These are phyloP conservation scores for Drosophila obscura DNA, from an alignment of 1,140 invertebrate species.

Conservation along the genomic window DNA sequence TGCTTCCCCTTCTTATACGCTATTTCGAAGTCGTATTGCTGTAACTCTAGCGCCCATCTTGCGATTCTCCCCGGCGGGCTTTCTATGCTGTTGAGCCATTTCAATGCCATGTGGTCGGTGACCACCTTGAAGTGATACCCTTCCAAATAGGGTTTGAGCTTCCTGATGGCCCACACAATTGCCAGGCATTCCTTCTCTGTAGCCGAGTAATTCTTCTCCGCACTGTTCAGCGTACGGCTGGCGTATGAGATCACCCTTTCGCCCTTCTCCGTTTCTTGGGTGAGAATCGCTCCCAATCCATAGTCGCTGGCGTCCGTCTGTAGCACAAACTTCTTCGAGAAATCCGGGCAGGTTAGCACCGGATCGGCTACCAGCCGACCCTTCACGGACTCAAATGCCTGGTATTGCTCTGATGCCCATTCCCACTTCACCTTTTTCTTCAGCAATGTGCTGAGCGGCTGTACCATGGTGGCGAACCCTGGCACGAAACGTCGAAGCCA, in stretches of 20 bases:
- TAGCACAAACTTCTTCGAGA: not conserved
- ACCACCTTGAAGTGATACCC: slow-evolving; percentile 10
- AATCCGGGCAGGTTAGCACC: slow-evolving; percentile 19
- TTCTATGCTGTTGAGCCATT: slow-evolving; percentile 4
- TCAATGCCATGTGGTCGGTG: slow-evolving; percentile 17
- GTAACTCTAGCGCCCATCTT: not conserved
- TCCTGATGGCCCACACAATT: slow-evolving; percentile 71
- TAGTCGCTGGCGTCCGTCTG: slow-evolving; percentile 64
- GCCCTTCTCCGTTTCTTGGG: slow-evolving; percentile 26
- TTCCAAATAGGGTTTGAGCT: slow-evolving; percentile 8
- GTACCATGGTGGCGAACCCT: no score
- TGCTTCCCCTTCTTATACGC: not conserved
- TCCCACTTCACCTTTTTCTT: no score
- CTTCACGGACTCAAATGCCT: slow-evolving; percentile 12
- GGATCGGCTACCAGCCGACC: slow-evolving; percentile 1
- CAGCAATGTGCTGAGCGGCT: no score
- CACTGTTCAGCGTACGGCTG: slow-evolving; percentile 77
- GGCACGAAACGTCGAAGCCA: no score
- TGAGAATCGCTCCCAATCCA: slow-evolving; percentile 58
- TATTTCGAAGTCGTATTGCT: not conserved
- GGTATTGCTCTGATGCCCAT: not conserved
- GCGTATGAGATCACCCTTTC: slow-evolving; percentile 77
- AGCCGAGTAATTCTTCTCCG: slow-evolving; percentile 83
- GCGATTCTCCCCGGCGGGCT: not conserved
- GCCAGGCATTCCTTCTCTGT: slow-evolving; percentile 84